Conservation (phyloP, 2,888 invertebrate genomes). For the Brachycybe producta region DNA sequence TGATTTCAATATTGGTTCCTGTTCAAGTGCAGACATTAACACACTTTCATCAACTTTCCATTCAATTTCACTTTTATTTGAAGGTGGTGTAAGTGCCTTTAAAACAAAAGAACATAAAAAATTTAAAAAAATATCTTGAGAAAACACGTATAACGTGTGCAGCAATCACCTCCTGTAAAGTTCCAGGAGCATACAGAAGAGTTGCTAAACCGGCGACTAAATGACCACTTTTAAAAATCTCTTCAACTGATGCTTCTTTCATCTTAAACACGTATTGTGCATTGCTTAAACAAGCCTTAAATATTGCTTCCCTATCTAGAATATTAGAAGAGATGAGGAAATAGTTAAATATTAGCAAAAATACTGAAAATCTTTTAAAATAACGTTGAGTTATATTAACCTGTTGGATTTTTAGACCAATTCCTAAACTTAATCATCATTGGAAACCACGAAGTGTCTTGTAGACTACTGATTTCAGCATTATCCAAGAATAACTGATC, state of each 20-base stretch:
- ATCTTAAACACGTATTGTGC: neutral
- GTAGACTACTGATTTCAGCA: neutral
- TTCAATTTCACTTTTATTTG: neutral
- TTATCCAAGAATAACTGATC: neutral
- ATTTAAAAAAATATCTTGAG: neutral
- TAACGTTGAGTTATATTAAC: neutral
- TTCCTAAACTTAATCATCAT: neutral
- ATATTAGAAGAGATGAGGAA: neutral
- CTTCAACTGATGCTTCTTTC: neutral
- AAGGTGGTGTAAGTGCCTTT: neutral
- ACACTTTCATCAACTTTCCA: neutral
- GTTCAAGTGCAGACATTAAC: neutral
- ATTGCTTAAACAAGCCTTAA: constrained; percentile 3
- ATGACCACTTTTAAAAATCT: neutral
- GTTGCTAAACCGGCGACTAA: neutral
- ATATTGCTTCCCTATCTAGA: constrained; percentile 1
- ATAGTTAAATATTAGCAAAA: neutral
- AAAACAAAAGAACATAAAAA: neutral
- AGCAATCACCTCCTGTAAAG: neutral
- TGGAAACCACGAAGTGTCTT: neutral
- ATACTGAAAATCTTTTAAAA: neutral
- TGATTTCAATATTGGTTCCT: neutral
- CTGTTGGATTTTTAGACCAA: neutral
- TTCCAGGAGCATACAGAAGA: constrained; percentile 2
- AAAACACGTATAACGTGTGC: neutral